Evolutionary conservation across 2,888 invertebrate species (phyloP).

Genomic region (Chydorus sphaericus): DNA sequence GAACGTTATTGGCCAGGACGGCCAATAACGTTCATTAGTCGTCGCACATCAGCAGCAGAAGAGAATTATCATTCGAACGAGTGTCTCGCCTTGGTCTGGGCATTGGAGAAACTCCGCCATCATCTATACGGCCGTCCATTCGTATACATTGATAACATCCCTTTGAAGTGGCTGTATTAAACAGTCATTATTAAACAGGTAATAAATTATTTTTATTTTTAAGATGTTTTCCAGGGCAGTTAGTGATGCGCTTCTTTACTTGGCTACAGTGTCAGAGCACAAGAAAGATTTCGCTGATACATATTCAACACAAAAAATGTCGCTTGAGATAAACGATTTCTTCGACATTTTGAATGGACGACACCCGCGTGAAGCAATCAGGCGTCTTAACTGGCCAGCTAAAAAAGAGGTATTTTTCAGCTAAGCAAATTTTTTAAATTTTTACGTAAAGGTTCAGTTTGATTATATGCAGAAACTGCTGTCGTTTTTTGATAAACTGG

Average conservation of each 20-base stretch:
- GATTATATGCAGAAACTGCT: no score
- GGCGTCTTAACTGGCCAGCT: neutral
- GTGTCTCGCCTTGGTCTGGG: constrained; percentile 19
- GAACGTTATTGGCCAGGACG: no score
- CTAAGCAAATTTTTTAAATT: no score
- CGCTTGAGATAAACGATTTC: neutral
- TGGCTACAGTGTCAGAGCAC: neutral
- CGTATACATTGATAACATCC: no score
- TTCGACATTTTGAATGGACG: neutral
- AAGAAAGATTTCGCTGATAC: neutral
- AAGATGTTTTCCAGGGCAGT: neutral
- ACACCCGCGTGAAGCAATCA: neutral
- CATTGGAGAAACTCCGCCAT: constrained; percentile 19
- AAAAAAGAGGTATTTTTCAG: neutral
- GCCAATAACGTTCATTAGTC: constrained; percentile 17
- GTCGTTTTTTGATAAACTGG: no score
- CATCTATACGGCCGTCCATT: constrained; percentile 20
- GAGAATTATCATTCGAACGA: constrained; percentile 19
- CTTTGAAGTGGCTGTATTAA: no score
- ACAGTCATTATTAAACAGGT: no score
- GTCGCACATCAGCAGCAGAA: constrained; percentile 17
- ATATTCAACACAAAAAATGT: neutral
- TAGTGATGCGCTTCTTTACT: neutral
- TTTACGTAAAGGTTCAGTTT: no score
- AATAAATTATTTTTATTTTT: no score